These are phyloP conservation scores for Habroteleia sp. DNA, from an alignment of 2,888 invertebrate species.

Conservation along the genomic window DNA sequence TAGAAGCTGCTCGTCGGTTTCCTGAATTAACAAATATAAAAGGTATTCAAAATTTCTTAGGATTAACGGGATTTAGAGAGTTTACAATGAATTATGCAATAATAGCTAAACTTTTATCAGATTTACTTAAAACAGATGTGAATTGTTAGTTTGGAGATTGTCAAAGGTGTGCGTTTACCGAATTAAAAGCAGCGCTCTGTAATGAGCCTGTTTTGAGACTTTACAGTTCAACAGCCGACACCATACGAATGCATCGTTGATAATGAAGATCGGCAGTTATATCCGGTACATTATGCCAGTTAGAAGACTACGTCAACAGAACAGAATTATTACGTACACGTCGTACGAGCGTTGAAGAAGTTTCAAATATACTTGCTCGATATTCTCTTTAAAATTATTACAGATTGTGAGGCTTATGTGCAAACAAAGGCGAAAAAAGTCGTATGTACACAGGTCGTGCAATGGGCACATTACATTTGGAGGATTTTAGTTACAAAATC, in stretches of 20 bases:
- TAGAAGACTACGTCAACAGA: too few species aligned
- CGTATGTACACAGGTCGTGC: too few species aligned
- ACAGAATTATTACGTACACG: too few species aligned
- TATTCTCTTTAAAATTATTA: too few species aligned
- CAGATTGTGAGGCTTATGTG: too few species aligned
- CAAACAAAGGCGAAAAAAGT: too few species aligned
- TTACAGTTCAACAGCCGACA: conserved; percentile 22
- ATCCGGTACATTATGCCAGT: too few species aligned
- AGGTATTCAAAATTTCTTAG: conserved; percentile 37
- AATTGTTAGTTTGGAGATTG: conserved; percentile 21
- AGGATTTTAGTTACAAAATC: too few species aligned
- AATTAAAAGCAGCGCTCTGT: conserved; percentile 26
- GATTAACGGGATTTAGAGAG: conserved; percentile 39
- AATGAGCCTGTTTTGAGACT: conserved; percentile 27
- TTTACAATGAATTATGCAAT: conserved; percentile 25
- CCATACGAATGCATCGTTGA: conserved; percentile 52
- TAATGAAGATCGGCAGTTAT: too few species aligned
- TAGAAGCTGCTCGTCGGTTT: conserved; percentile 39
- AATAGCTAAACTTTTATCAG: conserved; percentile 39
- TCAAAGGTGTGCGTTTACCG: conserved; percentile 8
- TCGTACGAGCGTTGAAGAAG: too few species aligned
- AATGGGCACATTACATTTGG: too few species aligned
- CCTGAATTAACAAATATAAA: conserved; percentile 28
- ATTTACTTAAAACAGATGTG: conserved; percentile 19
- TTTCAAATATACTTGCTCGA: too few species aligned